These are phyloP conservation scores for Pterobdella sp. DNA, from an alignment of 2,888 invertebrate species.

Conservation along the genomic window DNA sequence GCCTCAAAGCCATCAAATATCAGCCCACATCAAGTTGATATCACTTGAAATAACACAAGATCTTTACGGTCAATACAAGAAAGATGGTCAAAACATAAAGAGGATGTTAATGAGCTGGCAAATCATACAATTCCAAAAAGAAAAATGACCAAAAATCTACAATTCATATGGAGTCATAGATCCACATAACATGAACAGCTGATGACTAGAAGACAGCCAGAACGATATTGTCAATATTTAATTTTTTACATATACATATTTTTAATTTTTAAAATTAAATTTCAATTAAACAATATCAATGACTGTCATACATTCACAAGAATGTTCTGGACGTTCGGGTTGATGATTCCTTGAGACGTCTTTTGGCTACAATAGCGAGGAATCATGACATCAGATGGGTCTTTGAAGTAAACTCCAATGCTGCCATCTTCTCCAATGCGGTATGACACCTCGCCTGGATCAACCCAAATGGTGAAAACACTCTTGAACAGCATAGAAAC, in stretches of 20 bases:
- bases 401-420: slow-evolving; percentile 56
- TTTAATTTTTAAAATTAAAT: slow-evolving; percentile 9
- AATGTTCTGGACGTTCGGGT: slow-evolving; percentile 11
- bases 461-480: slow-evolving; percentile 70
- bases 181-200: background rate
- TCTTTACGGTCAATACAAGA: background rate
- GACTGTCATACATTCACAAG: slow-evolving; percentile 8
- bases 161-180: background rate
- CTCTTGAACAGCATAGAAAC: slow-evolving; percentile 57
- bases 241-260: slow-evolving; percentile 13
- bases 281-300: background rate
- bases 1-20: slow-evolving; percentile 8
- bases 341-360: background rate
- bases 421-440: slow-evolving; percentile 62
- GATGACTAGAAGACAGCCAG: slow-evolving; percentile 13
- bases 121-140: slow-evolving; percentile 9
- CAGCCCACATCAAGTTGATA: background rate
- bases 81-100: background rate
- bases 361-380: slow-evolving; percentile 10
- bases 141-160: slow-evolving; percentile 1
- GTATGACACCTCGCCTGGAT: slow-evolving; percentile 65
- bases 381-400: background rate
- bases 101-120: background rate
- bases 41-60: slow-evolving; percentile 2
- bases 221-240: slow-evolving; percentile 12